Evolutionary conservation across 2,113 vertebrate species (phyloP).

Genomic region (Corythoichthys intestinalis): DNA sequence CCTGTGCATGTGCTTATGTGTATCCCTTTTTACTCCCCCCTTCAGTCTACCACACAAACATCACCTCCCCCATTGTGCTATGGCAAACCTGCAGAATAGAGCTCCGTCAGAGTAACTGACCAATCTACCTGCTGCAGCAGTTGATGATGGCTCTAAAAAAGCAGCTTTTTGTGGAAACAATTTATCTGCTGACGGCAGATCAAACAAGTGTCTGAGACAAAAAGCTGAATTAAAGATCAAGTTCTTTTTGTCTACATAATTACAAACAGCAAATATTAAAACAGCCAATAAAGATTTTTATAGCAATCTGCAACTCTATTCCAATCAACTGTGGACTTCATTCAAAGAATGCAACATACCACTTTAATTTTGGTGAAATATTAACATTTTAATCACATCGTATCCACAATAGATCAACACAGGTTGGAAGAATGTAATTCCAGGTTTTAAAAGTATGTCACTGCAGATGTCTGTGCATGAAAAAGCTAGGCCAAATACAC

Average conservation of each 20-base stretch:
- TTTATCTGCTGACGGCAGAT: conserved; percentile 45
- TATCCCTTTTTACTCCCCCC: conserved; percentile 34
- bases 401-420: not conserved
- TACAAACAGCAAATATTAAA: not conserved
- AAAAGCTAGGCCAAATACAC: too few species aligned
- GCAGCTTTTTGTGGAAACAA: conserved; percentile 34
- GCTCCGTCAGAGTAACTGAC: conserved; percentile 61
- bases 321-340: not conserved
- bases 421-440: too few species aligned
- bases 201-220: conserved; percentile 39
- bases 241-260: not conserved
- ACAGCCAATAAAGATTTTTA: too few species aligned
- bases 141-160: conserved; percentile 42
- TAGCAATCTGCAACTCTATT: not conserved
- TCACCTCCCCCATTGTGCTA: conserved; percentile 21
- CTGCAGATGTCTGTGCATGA: too few species aligned
- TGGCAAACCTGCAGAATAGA: conserved; percentile 49
- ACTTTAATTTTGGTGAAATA: not conserved
- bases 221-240: not conserved
- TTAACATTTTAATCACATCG: not conserved
- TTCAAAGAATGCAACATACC: not conserved
- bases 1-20: not conserved
- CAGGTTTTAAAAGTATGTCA: too few species aligned
- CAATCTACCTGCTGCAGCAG: conserved; percentile 53
- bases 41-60: conserved; percentile 5